Percentiles rank a stretch among this genome's conserved stretches.
phyloP scores from a whole-genome alignment of 2,888 invertebrate species.

The Pristionchus fissidentatus region DNA sequence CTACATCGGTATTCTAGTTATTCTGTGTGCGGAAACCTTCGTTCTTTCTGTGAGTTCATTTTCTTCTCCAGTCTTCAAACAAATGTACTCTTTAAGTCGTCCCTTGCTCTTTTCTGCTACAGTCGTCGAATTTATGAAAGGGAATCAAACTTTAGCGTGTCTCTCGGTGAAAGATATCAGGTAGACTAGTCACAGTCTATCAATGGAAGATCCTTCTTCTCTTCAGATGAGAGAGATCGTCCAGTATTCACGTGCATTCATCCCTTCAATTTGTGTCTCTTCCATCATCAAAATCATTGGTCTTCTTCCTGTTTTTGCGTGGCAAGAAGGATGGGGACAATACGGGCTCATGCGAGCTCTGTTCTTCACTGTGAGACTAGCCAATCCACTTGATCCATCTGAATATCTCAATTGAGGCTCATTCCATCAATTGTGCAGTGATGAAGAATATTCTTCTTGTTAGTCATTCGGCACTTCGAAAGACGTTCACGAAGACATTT shows the following conservation, averaged over 20 bases:
- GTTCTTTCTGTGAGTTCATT: neutral
- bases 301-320: neutral
- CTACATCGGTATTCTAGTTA: neutral
- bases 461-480: neutral
- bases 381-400: neutral
- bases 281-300: conserved; percentile 6
- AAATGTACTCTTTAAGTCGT: neutral
- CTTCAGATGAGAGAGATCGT: conserved; percentile 19
- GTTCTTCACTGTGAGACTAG: neutral
- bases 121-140: neutral
- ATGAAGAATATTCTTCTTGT: conserved; percentile 12
- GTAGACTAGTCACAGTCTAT: neutral
- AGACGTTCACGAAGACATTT: neutral
- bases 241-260: neutral
- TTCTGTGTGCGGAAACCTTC: neutral
- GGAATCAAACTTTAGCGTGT: neutral
- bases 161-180: neutral
- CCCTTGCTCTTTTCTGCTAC: neutral
- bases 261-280: conserved; percentile 8
- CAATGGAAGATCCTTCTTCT: too few relatives aligned
- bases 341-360: conserved; percentile 8
- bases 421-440: neutral
- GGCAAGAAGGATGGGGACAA: conserved; percentile 23
- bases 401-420: neutral
- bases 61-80: neutral